These are phyloP conservation scores for Thunnus thynnus DNA, from an alignment of 2,113 vertebrate genomes.

Conservation along the genomic window DNA sequence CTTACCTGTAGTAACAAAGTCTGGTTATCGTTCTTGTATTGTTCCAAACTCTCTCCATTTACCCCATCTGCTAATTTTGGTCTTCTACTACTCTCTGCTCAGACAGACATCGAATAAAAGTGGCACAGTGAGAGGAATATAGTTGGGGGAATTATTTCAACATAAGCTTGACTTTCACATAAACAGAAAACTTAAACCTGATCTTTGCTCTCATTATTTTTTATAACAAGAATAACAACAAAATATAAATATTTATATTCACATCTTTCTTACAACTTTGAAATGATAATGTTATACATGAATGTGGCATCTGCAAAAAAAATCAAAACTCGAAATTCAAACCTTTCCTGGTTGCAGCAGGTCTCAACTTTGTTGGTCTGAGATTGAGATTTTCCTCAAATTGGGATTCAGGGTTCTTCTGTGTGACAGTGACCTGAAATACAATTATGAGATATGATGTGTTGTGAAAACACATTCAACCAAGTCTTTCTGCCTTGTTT, in stretches of 20 bases:
- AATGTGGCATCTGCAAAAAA: background rate
- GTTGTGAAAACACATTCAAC: background rate
- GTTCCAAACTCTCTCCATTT: constrained; percentile 72
- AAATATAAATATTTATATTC: background rate
- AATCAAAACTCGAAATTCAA: background rate
- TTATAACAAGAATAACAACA: background rate
- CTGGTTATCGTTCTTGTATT: constrained; percentile 86
- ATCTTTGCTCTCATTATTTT: background rate
- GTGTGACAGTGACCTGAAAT: constrained; percentile 89
- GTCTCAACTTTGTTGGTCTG: constrained; percentile 72
- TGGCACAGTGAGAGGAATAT: background rate
- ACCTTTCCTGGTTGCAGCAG: constrained; percentile 76
- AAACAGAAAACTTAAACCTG: background rate
- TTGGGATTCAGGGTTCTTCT: constrained; percentile 78
- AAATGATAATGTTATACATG: background rate
- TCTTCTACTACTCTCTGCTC: constrained; percentile 61
- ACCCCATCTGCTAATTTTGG: constrained; percentile 37
- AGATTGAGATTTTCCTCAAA: constrained; percentile 72
- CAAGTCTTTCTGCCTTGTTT: background rate
- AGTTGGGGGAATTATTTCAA: background rate
- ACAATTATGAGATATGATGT: background rate
- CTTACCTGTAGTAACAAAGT: constrained; percentile 91
- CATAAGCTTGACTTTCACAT: no score
- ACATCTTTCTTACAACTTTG: background rate
- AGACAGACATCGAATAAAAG: constrained; percentile 6